Base-by-base conservation (phyloP, 2,888 invertebrate genomes). In the Phengaris alcon region DNA sequence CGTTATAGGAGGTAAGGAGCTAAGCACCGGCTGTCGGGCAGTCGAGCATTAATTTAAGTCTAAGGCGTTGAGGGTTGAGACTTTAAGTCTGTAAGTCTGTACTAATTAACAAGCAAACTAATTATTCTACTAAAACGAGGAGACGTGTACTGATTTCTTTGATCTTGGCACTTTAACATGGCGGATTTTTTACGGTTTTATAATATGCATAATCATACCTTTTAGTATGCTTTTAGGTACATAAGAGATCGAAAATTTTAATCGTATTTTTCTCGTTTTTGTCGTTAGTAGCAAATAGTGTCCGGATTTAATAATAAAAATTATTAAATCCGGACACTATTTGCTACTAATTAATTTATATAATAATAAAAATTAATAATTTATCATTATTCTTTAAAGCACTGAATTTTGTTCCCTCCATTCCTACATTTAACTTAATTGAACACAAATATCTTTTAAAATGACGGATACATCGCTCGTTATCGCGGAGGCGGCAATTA, bases 361-460 rank as follows among this genome's bases (percentile, higher is more conserved):
- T 22, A 22, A 22, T 22, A 22, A 22, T 22, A 22, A 22, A 22
- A 22, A 22, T 22, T 22, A n/a, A 35, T 1, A 35, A 35, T 35
- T 35, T 35, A 35, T 35, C 35, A 2, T 35, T 35, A 35, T 35
- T 35, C 35, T 3, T 35, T 35, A 35, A 35, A 35, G 35, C 35
- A 35, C 4, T 35, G 35, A 4, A 35, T 35, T 12, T 13, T 72
- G 1, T 15, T 22, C 6, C 22, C 54, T 12, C 35, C 52, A 51
- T 35, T 35, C 4, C 35, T 35, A 35, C 35, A 22, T 51, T 51
- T n/a, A 22, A 70, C 12, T 72, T 72, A 72, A 72, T 72, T 72
- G 72, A 72, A 72, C 12, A 72, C 72, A 72, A 72, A 54, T 72
- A 54, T 72, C 9, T 52, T 72, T 72, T 54, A 54, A 72, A 72